Evolutionary conservation across 2,797 vertebrate genomes (phyloP).

Genomic region (Poeciliopsis presidionis): DNA sequence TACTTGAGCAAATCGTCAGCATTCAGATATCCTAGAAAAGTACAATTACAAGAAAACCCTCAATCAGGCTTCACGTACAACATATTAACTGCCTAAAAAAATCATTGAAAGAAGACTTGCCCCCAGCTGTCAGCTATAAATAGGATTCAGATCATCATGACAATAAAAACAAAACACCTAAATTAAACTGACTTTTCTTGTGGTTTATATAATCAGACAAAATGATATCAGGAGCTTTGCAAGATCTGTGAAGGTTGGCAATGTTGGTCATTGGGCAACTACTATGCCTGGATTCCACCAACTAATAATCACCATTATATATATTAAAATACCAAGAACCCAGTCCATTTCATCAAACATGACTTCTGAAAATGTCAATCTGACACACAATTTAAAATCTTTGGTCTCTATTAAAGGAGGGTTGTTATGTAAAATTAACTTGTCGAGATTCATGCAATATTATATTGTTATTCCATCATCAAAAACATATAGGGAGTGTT

Average conservation of each 20-base stretch:
- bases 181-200: conserved; percentile 40
- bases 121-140: conserved; percentile 64
- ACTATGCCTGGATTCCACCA: too few species aligned
- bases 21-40: neutral
- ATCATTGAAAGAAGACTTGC: conserved; percentile 68
- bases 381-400: neutral
- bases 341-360: neutral
- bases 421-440: too few species aligned
- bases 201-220: conserved; percentile 69
- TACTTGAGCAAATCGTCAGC: neutral
- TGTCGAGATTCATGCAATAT: too few species aligned
- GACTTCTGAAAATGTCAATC: neutral
- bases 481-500: too few species aligned
- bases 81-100: conserved; percentile 63
- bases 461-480: too few species aligned
- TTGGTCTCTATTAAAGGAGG: neutral
- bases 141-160: conserved; percentile 56
- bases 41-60: neutral
- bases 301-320: neutral
- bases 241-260: neutral
- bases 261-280: neutral
- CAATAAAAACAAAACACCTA: conserved; percentile 48
- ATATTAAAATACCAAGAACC: neutral
- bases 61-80: conserved; percentile 49
- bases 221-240: conserved; percentile 52